phyloP scores from a whole-genome alignment of 2,888 invertebrate genomes.

The Microplitis manilae region DNA sequence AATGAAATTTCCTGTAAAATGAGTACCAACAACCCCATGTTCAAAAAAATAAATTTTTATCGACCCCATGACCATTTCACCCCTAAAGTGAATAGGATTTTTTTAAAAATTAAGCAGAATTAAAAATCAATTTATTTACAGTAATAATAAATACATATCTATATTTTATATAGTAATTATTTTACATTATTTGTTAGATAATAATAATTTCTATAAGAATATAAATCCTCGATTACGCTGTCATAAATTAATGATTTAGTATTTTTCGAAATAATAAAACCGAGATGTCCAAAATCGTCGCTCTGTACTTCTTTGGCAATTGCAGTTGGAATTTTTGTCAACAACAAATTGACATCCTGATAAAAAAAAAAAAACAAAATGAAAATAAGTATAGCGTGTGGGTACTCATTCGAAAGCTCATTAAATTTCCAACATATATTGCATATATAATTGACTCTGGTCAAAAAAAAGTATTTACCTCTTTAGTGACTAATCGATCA shows the following conservation, averaged over 20 bases:
- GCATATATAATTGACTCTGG: too few relatives aligned
- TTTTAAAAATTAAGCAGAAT: too few relatives aligned
- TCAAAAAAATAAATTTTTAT: too few relatives aligned
- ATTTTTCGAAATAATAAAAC: constrained; percentile 52
- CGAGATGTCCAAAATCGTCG: constrained; percentile 54
- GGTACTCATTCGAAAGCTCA: background rate
- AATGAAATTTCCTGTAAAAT: too few relatives aligned
- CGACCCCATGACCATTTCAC: too few relatives aligned
- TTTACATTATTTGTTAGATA: background rate
- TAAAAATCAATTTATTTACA: too few relatives aligned
- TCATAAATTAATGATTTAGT: constrained; percentile 49
- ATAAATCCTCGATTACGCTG: constrained; percentile 44
- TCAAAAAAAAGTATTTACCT: constrained; percentile 45
- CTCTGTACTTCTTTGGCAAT: constrained; percentile 47
- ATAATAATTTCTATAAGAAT: constrained; percentile 32
- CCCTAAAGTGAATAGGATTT: too few relatives aligned
- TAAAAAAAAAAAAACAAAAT: background rate
- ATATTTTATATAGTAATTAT: background rate
- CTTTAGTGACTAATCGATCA: constrained; percentile 53
- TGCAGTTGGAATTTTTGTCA: constrained; percentile 47
- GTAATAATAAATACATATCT: background rate
- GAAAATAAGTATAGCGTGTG: too few relatives aligned
- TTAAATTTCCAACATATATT: background rate
- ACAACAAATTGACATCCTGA: constrained; percentile 52
- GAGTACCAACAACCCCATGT: too few relatives aligned